Evolutionary conservation across 2,113 vertebrate species (phyloP).

Genomic region (Petromus typicus): DNA sequence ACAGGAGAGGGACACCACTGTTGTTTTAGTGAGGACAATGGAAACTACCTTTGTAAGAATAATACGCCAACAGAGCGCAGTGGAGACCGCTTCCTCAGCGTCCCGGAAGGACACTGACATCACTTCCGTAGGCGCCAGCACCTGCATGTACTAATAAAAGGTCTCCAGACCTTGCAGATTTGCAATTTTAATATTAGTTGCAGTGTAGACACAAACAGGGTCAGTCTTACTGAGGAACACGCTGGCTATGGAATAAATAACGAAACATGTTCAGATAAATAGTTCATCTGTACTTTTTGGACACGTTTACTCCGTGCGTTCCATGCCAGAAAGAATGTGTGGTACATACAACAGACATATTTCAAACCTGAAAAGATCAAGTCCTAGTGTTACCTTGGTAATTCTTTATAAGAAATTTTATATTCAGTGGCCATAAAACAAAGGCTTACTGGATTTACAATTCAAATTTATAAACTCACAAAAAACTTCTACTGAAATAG

Average conservation of each 20-base stretch:
- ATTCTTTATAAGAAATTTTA: not conserved
- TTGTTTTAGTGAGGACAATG: not conserved
- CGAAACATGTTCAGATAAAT: not conserved
- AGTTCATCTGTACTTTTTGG: not conserved
- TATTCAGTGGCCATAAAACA: not conserved
- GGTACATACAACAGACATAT: not conserved
- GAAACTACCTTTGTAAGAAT: not conserved
- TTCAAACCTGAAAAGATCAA: not conserved
- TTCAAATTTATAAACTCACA: slow-evolving; percentile 51
- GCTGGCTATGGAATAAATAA: not conserved
- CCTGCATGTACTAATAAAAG: not conserved
- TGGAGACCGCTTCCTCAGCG: not conserved
- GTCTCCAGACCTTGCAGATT: not conserved
- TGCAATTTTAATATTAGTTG: not conserved
- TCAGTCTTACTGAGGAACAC: not conserved
- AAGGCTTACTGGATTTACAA: not conserved
- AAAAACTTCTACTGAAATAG: not conserved
- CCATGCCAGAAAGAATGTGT: not conserved
- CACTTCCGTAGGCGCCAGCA: not conserved
- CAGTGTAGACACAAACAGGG: not conserved
- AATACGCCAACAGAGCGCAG: not conserved
- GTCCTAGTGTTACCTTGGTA: not conserved
- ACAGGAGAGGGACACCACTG: not conserved
- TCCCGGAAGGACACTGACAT: not conserved
- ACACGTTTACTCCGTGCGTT: not conserved